Evolutionary conservation across 2,113 vertebrate species (phyloP).

Genomic region (Clarias magur): DNA sequence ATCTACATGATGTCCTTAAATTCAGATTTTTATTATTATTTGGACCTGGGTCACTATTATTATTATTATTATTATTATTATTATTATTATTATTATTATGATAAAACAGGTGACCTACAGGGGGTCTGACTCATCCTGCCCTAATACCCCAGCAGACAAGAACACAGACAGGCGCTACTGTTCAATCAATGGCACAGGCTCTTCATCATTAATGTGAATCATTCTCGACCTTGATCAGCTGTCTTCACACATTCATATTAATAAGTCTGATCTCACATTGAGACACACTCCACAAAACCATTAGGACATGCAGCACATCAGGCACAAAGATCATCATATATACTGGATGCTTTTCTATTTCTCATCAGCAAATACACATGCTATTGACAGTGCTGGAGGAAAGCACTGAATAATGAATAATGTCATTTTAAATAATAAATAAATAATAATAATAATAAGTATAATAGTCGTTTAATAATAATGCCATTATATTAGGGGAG

Average conservation of each 20-base stretch:
- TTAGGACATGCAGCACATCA: neutral
- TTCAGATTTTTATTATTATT: no score
- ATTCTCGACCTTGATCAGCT: neutral
- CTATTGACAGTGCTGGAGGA: neutral
- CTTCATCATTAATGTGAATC: neutral
- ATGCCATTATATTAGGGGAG: neutral
- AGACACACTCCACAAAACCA: neutral
- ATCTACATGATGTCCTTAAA: neutral
- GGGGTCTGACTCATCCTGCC: constrained; percentile 13
- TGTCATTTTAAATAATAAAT: neutral
- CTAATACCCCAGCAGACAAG: constrained; percentile 5
- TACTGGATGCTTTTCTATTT: neutral
- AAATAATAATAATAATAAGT: neutral
- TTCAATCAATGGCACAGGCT: neutral
- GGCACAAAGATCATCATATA: neutral
- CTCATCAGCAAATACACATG: neutral
- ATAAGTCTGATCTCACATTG: neutral
- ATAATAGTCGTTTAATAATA: neutral
- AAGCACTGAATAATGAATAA: neutral
- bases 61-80: no score
- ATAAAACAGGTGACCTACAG: constrained; percentile 25
- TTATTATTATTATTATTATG: no score
- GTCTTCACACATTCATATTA: neutral
- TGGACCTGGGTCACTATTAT: neutral
- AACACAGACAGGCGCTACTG: constrained; percentile 4